A percentile compares a stretch with the other conserved stretches of the same genome.
Evolutionary conservation across 2,113 vertebrate genomes (phyloP).

Genomic region (Cavia porcellus): DNA sequence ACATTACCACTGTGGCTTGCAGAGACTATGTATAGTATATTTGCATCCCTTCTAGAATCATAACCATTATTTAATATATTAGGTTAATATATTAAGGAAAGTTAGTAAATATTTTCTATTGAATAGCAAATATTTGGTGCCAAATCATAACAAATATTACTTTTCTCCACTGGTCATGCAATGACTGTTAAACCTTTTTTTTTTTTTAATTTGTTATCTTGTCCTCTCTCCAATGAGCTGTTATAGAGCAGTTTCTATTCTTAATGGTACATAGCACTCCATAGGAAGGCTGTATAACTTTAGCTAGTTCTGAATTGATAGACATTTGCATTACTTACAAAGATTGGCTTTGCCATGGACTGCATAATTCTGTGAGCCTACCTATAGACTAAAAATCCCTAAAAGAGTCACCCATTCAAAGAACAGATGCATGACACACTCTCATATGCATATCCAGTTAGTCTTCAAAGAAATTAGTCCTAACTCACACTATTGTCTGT

Average conservation of each 20-base stretch:
- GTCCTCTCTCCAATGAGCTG: not conserved
- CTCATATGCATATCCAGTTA: not conserved
- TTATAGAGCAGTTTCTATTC: not conserved
- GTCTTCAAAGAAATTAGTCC: not conserved
- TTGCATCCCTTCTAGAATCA: not conserved
- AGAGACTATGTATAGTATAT: not conserved
- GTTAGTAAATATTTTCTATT: not conserved
- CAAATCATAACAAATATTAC: not conserved
- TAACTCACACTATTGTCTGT: not conserved
- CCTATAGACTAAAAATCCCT: not conserved
- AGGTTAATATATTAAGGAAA: not conserved
- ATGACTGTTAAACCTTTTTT: not conserved
- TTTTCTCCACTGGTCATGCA: not conserved
- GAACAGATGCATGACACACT: not conserved
- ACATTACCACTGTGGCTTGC: not conserved
- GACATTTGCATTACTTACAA: not conserved
- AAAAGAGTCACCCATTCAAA: not conserved
- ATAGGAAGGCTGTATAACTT: not conserved
- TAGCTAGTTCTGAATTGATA: not conserved
- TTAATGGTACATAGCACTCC: not conserved
- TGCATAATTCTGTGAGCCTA: not conserved
- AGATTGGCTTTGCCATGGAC: not conserved
- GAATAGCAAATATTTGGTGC: not conserved
- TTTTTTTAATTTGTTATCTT: not conserved
- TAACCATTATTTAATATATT: not conserved